Evolutionary conservation across 1,140 invertebrate species (phyloP).

Genomic region (Pectinophora gossypiella): DNA sequence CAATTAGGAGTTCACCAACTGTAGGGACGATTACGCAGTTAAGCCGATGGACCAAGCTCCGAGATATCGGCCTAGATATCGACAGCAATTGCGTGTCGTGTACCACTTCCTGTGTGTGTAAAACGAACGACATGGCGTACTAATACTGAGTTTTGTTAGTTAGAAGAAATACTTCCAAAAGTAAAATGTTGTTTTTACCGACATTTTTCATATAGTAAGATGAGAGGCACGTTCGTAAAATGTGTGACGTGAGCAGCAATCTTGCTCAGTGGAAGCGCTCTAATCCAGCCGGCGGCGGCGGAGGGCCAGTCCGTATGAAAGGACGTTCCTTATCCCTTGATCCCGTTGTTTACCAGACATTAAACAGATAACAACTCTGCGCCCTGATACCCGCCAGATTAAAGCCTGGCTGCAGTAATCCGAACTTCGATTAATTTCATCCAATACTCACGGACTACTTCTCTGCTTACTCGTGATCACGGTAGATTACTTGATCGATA

Average conservation of each 20-base stretch:
- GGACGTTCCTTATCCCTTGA: conserved; percentile 73
- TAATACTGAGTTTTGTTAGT: too few species aligned
- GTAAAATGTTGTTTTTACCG: too few species aligned
- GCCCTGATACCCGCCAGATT: conserved; percentile 70
- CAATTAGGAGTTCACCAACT: conserved; percentile 56
- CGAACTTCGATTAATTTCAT: conserved; percentile 73
- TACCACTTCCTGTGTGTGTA: too few species aligned
- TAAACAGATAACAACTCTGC: conserved; percentile 75
- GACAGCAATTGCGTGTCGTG: neutral
- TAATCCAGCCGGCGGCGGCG: conserved; percentile 64
- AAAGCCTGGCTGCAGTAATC: conserved; percentile 62
- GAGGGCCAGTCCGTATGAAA: conserved; percentile 50
- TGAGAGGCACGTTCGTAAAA: conserved; percentile 12
- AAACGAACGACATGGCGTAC: too few species aligned
- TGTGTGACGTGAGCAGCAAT: conserved; percentile 50
- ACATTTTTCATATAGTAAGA: too few species aligned
- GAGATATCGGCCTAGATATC: neutral
- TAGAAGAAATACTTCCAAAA: too few species aligned
- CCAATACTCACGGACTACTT: conserved; percentile 60
- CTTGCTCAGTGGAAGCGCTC: conserved; percentile 39
- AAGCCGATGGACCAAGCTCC: conserved; percentile 26
- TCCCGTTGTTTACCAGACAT: conserved; percentile 77
- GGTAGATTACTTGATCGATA: neutral
- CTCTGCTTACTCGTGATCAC: neutral
- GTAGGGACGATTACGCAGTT: conserved; percentile 46